phyloP scores from a whole-genome alignment of 2,797 vertebrate genomes.

The Enteromius trimaculatus region DNA sequence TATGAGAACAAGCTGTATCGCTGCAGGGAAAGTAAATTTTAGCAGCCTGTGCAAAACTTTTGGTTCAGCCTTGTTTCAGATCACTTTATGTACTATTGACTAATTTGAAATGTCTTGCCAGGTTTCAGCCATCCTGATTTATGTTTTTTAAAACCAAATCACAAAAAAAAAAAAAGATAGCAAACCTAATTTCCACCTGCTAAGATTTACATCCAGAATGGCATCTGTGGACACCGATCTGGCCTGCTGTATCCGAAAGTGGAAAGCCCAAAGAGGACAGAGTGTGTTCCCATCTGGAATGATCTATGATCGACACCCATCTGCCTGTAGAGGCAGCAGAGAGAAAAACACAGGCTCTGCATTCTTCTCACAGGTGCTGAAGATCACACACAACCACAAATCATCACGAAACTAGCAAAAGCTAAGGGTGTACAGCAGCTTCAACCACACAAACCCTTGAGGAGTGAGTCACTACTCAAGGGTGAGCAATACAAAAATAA shows the following conservation, averaged over 20 bases:
- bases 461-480: not conserved
- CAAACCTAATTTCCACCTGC: conserved; percentile 47
- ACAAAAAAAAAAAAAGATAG: too few species aligned
- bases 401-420: conserved; percentile 21
- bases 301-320: not conserved
- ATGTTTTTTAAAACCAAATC: too few species aligned
- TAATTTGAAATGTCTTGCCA: too few species aligned
- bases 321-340: conserved; percentile 24
- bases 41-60: not conserved
- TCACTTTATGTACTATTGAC: not conserved
- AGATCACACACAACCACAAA: conserved; percentile 41
- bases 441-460: conserved; percentile 7
- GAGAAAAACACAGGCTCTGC: not conserved
- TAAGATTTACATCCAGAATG: conserved; percentile 30
- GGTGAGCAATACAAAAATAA: not conserved
- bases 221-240: conserved; percentile 28
- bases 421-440: conserved; percentile 7
- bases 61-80: not conserved
- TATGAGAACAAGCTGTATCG: not conserved
- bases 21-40: not conserved
- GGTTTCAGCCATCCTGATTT: too few species aligned
- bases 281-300: conserved; percentile 17
- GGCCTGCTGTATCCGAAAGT: conserved; percentile 35
- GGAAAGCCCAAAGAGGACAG: conserved; percentile 43
- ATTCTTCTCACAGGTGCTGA: conserved; percentile 45